These are phyloP conservation scores for Ephestia elutella DNA, from an alignment of 1,140 invertebrate genomes.

Conservation along the genomic window DNA sequence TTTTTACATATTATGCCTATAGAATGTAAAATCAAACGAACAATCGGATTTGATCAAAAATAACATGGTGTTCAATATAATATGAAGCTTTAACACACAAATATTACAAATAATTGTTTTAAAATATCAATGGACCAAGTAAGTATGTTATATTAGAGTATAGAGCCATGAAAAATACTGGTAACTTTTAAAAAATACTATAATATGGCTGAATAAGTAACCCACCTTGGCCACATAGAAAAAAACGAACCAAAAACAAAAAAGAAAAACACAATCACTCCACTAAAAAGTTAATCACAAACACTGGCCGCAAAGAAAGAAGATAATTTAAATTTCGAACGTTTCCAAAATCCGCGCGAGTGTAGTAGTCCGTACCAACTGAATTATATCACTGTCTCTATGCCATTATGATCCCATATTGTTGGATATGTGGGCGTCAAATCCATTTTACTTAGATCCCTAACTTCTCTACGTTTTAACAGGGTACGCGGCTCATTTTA, in stretches of 20 bases:
- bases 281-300: not conserved
- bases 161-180: slow-evolving; percentile 26
- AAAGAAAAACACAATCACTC: not conserved
- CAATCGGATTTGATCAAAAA: no score
- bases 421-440: slow-evolving; percentile 56
- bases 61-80: no score
- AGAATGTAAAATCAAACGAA: no score
- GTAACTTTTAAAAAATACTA: slow-evolving; percentile 5
- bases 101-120: no score
- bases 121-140: no score
- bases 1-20: no score
- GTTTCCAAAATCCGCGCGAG: slow-evolving; percentile 28
- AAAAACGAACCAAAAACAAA: not conserved
- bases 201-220: no score
- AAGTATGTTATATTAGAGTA: no score
- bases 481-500: slow-evolving; percentile 15
- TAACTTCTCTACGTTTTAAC: not conserved
- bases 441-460: slow-evolving; percentile 26
- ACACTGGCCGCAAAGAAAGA: not conserved
- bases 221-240: not conserved
- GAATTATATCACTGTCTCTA: slow-evolving; percentile 59
- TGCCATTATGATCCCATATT: slow-evolving; percentile 59
- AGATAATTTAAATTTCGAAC: slow-evolving; percentile 20
- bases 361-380: slow-evolving; percentile 45
- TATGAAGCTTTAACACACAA: no score